Evolutionary conservation across 1,140 invertebrate genomes (phyloP), one percentile per base, ranked within the genome.

Genomic region (Anagrus nilaparvatae): DNA sequence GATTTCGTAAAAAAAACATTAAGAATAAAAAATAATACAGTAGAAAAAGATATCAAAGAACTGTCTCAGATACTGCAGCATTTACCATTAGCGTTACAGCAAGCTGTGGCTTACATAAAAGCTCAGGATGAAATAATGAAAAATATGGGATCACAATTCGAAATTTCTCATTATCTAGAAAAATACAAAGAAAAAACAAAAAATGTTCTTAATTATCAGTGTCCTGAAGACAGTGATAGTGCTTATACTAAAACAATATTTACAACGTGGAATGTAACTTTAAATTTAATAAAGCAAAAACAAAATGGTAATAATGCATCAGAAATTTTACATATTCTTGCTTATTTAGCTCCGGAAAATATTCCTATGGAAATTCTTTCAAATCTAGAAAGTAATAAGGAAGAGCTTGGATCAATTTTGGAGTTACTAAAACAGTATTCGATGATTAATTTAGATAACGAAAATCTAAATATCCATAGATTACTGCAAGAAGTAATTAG

Each of bases 201-300:
- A n/a, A 19, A 32, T 9, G 13, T 28, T 4, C 4, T 28, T 27
- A 16, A 17, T 23, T 30, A 14, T 10, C 3, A 25, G 8, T 20
- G n/a, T 17, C 3, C 30, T 3, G 30, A 32, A 31, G 28, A n/a
- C 31, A 40, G 8, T 21, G 24, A 31, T 21, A 32, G 43, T 46
- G 9, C 20, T n/a, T 53, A 53, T 43, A 44, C 43, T 13, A 44
- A 39, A 46, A 53, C 50, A 28, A 44, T 23, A 10, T 47, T 43
- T 32, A 30, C 30, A 36, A 44, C 47, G 27, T 53, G 44, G 43
- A 38, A 49, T 12, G 32, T 53, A 13, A 53, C 50, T 9, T 20
- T 53, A 12, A 40, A 53, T 30, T 23, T 12, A 18, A 49, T 51
- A 21, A 23, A 39, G 14, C 10, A 38, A 14, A 43, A 40, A 19